These are phyloP conservation scores for Itoplectis maculator DNA, from an alignment of 2,888 invertebrate species.

Conservation along the genomic window DNA sequence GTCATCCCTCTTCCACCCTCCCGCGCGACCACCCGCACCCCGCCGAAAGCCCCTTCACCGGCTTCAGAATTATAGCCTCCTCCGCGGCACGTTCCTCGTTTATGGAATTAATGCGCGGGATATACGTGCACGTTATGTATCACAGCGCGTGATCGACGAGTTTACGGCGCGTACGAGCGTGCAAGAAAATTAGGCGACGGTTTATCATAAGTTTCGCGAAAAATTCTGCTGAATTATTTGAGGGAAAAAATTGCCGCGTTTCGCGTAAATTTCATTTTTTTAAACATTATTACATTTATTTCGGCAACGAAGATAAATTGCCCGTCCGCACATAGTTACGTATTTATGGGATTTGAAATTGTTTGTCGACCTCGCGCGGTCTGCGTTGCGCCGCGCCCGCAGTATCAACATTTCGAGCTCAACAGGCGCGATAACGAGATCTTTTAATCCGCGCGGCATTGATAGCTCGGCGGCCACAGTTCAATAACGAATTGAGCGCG, in stretches of 20 bases:
- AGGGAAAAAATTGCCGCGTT: not conserved
- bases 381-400: not conserved
- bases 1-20: slow-evolving; percentile 28
- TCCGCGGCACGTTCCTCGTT: slow-evolving; percentile 53
- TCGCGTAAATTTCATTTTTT: too few relatives aligned
- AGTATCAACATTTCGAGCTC: not conserved
- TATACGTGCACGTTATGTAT: slow-evolving; percentile 58
- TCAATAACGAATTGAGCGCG: not conserved
- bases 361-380: not conserved
- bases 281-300: too few relatives aligned
- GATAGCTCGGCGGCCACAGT: not conserved
- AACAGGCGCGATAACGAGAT: not conserved
- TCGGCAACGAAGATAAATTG: not conserved
- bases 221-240: not conserved
- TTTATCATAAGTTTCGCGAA: not conserved
- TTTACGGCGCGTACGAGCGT: slow-evolving; percentile 25
- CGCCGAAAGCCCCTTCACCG: not conserved
- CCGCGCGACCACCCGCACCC: not conserved
- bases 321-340: not conserved
- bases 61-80: slow-evolving; percentile 32
- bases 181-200: slow-evolving; percentile 6
- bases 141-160: slow-evolving; percentile 48
- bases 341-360: not conserved
- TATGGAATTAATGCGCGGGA: slow-evolving; percentile 60
- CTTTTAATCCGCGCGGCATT: not conserved